phyloP scores from a whole-genome alignment of 2,888 invertebrate genomes.

The Psylliodes chrysocephalus region DNA sequence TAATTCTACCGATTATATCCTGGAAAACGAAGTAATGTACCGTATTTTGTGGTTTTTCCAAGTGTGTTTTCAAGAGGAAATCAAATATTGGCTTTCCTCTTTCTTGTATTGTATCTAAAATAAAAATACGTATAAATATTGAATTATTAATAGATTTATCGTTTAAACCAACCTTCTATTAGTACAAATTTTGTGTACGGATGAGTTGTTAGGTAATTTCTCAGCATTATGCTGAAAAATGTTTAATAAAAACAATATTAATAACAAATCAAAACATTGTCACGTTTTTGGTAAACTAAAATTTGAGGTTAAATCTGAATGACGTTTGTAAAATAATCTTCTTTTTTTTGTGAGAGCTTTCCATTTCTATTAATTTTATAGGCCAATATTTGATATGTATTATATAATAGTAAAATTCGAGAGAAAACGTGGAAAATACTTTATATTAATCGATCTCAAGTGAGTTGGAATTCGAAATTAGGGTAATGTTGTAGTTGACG shows the following conservation, averaged over 20 bases:
- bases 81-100: slow-evolving; percentile 51
- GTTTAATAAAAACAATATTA: background rate
- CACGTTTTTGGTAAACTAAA: slow-evolving; percentile 23
- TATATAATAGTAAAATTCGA: too few species aligned
- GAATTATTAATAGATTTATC: slow-evolving; percentile 9
- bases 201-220: slow-evolving; percentile 52
- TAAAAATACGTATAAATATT: slow-evolving; percentile 14
- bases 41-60: slow-evolving; percentile 44
- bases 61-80: slow-evolving; percentile 52
- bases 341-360: too few species aligned
- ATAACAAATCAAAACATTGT: slow-evolving; percentile 37
- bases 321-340: background rate
- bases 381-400: too few species aligned
- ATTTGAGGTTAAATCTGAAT: slow-evolving; percentile 19
- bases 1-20: slow-evolving; percentile 46
- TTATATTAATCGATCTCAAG: too few species aligned
- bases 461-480: too few species aligned
- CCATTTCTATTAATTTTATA: too few species aligned
- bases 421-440: too few species aligned
- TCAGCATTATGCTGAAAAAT: slow-evolving; percentile 52
- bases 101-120: slow-evolving; percentile 56
- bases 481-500: too few species aligned
- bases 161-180: slow-evolving; percentile 55
- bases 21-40: slow-evolving; percentile 58
- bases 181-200: slow-evolving; percentile 58